Percentiles rank a stretch among this genome's conserved stretches.
phyloP scores from a whole-genome alignment of 2,797 vertebrate genomes.

The Schizothorax lantsangensis region DNA sequence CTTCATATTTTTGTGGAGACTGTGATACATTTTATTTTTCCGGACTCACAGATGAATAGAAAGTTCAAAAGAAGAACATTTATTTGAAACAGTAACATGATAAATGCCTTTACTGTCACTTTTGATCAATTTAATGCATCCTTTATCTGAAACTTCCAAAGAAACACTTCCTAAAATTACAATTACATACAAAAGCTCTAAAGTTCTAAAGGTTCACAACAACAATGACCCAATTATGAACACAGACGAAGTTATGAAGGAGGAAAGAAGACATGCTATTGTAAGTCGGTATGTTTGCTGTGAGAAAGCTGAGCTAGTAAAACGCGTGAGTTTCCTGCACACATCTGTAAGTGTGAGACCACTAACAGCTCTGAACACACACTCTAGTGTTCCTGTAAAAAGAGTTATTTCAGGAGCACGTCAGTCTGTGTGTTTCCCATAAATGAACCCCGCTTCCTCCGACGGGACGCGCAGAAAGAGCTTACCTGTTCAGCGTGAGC shows the following conservation, averaged over 20 bases:
- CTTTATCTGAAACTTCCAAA: neutral
- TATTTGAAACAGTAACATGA: neutral
- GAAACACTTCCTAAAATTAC: neutral
- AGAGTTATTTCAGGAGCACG: conserved; percentile 60
- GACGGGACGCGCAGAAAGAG: conserved; percentile 32
- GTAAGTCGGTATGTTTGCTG: conserved; percentile 77
- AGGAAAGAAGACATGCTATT: conserved; percentile 70
- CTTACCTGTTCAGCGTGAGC: conserved; percentile 43
- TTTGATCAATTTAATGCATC: neutral
- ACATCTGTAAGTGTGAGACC: conserved; percentile 69
- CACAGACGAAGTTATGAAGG: conserved; percentile 5
- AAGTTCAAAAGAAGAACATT: neutral
- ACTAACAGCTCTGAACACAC: conserved; percentile 70
- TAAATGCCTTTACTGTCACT: neutral
- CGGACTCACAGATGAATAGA: neutral
- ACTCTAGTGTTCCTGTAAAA: conserved; percentile 71
- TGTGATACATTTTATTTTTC: too few species aligned
- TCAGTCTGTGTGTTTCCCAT: conserved; percentile 60
- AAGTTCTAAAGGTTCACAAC: conserved; percentile 22
- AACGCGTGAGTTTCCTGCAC: conserved; percentile 36
- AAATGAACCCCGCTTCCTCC: conserved; percentile 76
- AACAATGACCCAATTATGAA: conserved; percentile 53
- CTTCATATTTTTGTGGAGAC: neutral
- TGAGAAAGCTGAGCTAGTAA: conserved; percentile 47
- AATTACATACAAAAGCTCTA: neutral